Conservation (phyloP, 2,888 invertebrate genomes). For the Phalera bucephala region DNA sequence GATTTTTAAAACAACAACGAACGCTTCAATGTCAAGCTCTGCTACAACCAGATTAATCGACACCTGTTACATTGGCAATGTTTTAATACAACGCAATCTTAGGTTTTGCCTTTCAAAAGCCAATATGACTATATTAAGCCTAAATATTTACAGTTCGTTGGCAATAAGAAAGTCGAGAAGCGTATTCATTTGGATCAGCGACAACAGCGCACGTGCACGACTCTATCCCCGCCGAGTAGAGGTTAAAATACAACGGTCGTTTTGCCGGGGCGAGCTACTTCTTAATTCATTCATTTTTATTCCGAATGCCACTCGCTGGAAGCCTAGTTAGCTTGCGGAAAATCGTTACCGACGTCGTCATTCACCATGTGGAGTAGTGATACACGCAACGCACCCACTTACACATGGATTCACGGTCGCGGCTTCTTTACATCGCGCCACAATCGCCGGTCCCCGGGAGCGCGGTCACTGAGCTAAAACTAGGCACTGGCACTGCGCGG, state of each 20-base stretch:
- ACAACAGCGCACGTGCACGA: conserved; percentile 70
- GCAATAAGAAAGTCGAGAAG: conserved; percentile 43
- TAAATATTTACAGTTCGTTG: conserved; percentile 42
- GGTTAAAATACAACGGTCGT: conserved; percentile 63
- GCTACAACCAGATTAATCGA: conserved; percentile 43
- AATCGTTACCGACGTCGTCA: conserved; percentile 59
- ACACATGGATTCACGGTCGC: conserved; percentile 77
- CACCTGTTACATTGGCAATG: conserved; percentile 67
- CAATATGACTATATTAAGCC: conserved; percentile 30
- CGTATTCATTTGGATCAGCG: conserved; percentile 50
- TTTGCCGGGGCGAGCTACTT: conserved; percentile 45
- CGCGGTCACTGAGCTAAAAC: conserved; percentile 83
- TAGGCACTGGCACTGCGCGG: conserved; percentile 40
- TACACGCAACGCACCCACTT: conserved; percentile 73
- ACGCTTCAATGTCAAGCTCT: conserved; percentile 49
- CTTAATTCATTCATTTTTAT: conserved; percentile 69
- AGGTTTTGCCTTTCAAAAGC: conserved; percentile 15
- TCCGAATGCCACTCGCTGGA: conserved; percentile 51
- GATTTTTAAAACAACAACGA: conserved; percentile 43
- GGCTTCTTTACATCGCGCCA: conserved; percentile 80
- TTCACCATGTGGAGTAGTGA: conserved; percentile 58
- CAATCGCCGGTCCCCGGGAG: conserved; percentile 88
- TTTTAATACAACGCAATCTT: conserved; percentile 17
- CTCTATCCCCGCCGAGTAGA: conserved; percentile 57
- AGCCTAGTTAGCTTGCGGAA: conserved; percentile 52